Base-by-base conservation (phyloP, 1,140 invertebrate species). In the Helicorthomorpha holstii region DNA sequence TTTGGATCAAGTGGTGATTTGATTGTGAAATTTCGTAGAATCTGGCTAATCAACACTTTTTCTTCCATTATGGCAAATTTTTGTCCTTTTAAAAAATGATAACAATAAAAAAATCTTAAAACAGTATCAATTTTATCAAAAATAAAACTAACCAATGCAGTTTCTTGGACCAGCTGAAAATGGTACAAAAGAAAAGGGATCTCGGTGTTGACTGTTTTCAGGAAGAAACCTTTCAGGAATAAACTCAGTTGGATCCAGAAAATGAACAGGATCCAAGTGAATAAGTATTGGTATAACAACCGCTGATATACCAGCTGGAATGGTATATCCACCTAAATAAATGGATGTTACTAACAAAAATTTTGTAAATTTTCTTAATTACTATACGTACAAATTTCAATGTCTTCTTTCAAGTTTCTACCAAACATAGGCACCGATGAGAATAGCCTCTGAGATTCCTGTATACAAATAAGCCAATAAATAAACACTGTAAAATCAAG, bases 171-270 rank as follows among this genome's bases (percentile, higher is more conserved):
- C 70, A 27, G 70, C 70, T 4, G 67, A 69, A 51, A 72, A 72
- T 16, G 70, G 70, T 23, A 73, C 59, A n/a, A n/a, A n/a, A n/a
- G n/a, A n/a, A n/a, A n/a, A n/a, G n/a, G n/a, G n/a, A n/a, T n/a
- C n/a, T n/a, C n/a, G n/a, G n/a, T n/a, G n/a, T n/a, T n/a, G n/a
- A n/a, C n/a, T n/a, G 19, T 78, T 80, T 65, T 93, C 88, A 0
- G 83, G 81, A 43, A 88, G 68, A 72, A 95, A 95, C 63, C 91
- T 82, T 55, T 95, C 89, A 0, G 91, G 91, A 69, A 94, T 75
- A 64, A 91, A 95, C 49, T 70, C 73, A 26, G 83, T 73, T 0
- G 91, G 85, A 62, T 95, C 82, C 0, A 84, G 78, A 65, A 82
- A 94, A 55, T 80, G 73, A 55, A 88, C 78, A 7, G 74, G 65